These are phyloP conservation scores for Aplochiton taeniatus DNA, from an alignment of 2,797 vertebrate genomes.

Conservation along the genomic window DNA sequence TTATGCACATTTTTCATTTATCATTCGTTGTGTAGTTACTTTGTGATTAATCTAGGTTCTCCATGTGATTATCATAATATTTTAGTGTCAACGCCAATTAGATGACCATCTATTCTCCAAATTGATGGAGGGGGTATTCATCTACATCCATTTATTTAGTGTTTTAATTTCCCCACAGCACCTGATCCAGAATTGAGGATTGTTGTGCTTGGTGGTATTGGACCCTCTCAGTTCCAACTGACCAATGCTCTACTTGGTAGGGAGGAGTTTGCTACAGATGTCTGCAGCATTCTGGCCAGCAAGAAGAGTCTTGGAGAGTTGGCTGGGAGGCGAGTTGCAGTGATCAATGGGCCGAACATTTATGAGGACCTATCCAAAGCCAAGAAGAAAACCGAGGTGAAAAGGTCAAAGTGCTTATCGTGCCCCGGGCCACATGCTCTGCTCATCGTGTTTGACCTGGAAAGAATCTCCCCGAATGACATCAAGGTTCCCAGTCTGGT, in stretches of 20 bases:
- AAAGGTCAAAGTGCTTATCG: conserved; percentile 70
- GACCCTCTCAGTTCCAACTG: conserved; percentile 67
- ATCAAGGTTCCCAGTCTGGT: conserved; percentile 56
- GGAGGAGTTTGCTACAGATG: conserved; percentile 62
- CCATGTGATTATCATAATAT: no score
- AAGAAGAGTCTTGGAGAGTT: conserved; percentile 64
- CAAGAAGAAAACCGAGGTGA: conserved; percentile 71
- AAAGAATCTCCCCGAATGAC: conserved; percentile 72
- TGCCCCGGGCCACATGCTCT: conserved; percentile 77
- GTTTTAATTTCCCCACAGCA: conserved; percentile 34
- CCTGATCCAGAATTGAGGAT: conserved; percentile 66
- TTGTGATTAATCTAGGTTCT: no score
- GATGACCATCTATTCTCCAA: no score
- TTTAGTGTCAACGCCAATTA: no score
- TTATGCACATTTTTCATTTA: no score
- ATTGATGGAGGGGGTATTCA: no score
- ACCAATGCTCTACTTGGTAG: conserved; percentile 72
- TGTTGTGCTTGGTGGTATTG: conserved; percentile 73
- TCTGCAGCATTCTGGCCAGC: conserved; percentile 55
- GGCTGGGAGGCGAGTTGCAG: conserved; percentile 62
- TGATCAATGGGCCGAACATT: conserved; percentile 73
- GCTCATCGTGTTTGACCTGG: conserved; percentile 74
- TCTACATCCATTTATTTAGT: no score
- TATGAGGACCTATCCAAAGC: conserved; percentile 65
- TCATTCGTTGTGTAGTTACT: no score